Base-by-base conservation (phyloP, 2,888 invertebrate genomes). In the Eudasyphora cyanicolor region DNA sequence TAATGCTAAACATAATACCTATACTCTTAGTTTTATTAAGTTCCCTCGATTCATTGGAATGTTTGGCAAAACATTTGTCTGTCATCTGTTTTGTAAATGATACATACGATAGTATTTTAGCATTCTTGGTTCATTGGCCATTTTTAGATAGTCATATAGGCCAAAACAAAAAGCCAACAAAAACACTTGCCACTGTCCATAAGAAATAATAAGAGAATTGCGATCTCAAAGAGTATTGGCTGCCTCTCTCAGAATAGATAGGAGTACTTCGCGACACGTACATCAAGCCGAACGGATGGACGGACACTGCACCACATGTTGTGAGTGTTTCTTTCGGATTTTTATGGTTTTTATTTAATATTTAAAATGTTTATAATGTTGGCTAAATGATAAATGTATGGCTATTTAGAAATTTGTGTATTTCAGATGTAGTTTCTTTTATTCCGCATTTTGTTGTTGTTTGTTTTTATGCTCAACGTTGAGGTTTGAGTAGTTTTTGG, bases 391-490 rank as follows among this genome's bases (percentile, higher is more conserved):
- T 79, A 77, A 74, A 80, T 80, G 79, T 79, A 69, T 70, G 79
- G 76, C 67, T 75, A 70, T 83, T 79, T 80, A 54, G 62, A 70
- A 64, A 78, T 75, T 38, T 79, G 12, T 79, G 12, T 70, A 67
- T 79, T 64, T 64, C 35, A n/a, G n/a, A n/a, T n/a, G n/a, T n/a
- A n/a, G 8, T 27, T 74, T 77, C 17, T 64, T 32, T n/a, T n/a
- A n/a, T 45, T 45, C 14, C 14, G 6, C 12, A 38, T 38, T 38
- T 38, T 38, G 38, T 49, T 17, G n/a, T 49, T 21, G 2, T 54
- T 54, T 54, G 6, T 60, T 60, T 57, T 60, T 17, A 19, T 2
- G 17, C 60, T 29, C 24, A 8, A n/a, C 45, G 45, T 45, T n/a
- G n/a, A n/a, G 3, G 14, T 45, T 45, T n/a, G 14, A 12, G n/a